phyloP scores from a whole-genome alignment of 2,888 invertebrate species.

The Caenorhabditis sp. region DNA sequence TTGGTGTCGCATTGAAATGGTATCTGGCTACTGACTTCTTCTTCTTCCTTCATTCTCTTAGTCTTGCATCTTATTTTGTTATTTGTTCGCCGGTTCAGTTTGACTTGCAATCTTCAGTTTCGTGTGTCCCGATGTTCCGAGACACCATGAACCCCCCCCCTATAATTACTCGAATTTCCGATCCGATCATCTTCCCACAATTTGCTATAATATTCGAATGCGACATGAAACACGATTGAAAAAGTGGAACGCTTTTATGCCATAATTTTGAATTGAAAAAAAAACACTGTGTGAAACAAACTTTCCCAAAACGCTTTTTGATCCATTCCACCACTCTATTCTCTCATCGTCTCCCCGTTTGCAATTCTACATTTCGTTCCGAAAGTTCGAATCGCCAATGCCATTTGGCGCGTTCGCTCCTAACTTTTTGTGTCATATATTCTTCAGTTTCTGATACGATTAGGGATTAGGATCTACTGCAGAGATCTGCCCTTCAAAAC shows the following conservation, averaged over 20 bases:
- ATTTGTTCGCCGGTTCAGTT: slow-evolving; percentile 29
- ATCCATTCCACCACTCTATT: background rate
- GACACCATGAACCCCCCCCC: background rate
- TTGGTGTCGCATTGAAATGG: slow-evolving; percentile 23
- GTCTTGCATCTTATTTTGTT: slow-evolving; percentile 19
- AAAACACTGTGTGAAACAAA: slow-evolving; percentile 27
- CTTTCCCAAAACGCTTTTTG: background rate
- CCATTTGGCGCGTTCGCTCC: slow-evolving; percentile 7
- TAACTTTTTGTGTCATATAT: slow-evolving; percentile 17
- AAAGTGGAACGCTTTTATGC: slow-evolving; percentile 52
- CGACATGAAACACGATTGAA: slow-evolving; percentile 42
- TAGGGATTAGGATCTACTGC: slow-evolving; percentile 17
- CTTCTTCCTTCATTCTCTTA: slow-evolving; percentile 14
- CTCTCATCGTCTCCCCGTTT: background rate
- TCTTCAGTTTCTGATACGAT: slow-evolving; percentile 34
- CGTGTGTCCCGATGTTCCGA: slow-evolving; percentile 4
- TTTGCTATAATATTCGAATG: slow-evolving; percentile 24
- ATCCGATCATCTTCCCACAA: slow-evolving; percentile 57
- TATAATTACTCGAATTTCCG: slow-evolving; percentile 54
- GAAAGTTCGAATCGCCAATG: slow-evolving; percentile 10
- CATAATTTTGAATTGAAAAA: slow-evolving; percentile 32
- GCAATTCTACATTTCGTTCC: background rate
- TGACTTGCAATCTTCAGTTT: slow-evolving; percentile 6
- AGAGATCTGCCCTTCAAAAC: background rate
- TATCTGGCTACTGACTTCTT: slow-evolving; percentile 6